These are phyloP conservation scores for Globicephala melas DNA, from an alignment of 2,113 vertebrate species.

Conservation along the genomic window DNA sequence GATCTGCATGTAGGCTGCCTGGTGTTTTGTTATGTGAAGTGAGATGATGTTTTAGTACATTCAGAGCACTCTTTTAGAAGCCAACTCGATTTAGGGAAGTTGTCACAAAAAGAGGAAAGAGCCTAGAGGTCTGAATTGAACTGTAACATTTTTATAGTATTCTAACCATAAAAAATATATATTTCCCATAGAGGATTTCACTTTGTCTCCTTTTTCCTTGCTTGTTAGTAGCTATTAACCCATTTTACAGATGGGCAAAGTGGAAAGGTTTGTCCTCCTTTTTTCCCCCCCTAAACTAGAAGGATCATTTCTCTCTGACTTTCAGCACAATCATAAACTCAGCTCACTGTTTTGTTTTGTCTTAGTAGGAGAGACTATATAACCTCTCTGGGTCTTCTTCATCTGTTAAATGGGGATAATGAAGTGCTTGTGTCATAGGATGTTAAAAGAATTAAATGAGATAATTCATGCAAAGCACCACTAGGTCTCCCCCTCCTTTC, in stretches of 20 bases:
- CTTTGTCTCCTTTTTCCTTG: background rate
- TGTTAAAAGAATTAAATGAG: background rate
- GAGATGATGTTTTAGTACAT: background rate
- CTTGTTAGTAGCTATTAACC: background rate
- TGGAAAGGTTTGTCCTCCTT: background rate
- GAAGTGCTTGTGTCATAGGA: background rate
- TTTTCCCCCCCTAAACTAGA: background rate
- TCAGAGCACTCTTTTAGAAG: background rate
- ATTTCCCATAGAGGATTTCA: background rate
- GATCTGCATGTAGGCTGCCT: background rate
- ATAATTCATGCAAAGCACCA: background rate
- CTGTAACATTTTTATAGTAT: background rate
- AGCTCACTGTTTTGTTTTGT: background rate
- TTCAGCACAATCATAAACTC: background rate
- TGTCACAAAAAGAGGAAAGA: background rate
- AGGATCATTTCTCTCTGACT: background rate
- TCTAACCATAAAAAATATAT: background rate
- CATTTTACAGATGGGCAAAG: background rate
- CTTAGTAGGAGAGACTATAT: background rate
- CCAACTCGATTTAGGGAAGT: background rate
- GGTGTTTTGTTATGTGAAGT: slow-evolving; percentile 38
- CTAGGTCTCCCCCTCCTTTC: background rate
- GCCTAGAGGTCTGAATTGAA: background rate
- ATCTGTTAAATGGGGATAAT: background rate
- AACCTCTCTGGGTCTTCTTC: background rate